phyloP scores from a whole-genome alignment of 2,113 vertebrate species.

The Catharus fuscescens region DNA sequence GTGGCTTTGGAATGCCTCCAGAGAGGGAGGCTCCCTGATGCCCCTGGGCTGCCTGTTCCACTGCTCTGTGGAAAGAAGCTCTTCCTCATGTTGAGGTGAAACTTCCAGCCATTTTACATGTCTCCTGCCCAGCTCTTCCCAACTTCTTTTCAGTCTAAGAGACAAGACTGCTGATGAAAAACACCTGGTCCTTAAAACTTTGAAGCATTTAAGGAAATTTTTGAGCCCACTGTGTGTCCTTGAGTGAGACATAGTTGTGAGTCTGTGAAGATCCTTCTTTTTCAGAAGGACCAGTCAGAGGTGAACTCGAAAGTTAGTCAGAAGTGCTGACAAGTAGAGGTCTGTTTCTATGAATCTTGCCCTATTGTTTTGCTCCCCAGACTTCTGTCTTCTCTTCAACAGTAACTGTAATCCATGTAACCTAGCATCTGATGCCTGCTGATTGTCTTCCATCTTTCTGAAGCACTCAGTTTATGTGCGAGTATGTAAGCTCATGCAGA shows the following conservation, averaged over 20 bases:
- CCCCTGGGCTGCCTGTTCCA: neutral
- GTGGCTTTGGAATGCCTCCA: neutral
- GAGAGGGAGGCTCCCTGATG: no score
- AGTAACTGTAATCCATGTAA: neutral
- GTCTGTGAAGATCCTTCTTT: neutral
- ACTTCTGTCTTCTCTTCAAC: neutral
- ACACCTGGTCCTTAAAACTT: neutral
- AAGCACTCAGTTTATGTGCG: neutral
- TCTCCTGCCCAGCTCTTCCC: neutral
- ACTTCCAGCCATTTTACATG: neutral
- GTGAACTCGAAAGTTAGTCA: neutral
- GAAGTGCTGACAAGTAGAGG: neutral
- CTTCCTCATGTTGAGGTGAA: neutral
- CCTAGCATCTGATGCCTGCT: neutral
- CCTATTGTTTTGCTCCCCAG: neutral
- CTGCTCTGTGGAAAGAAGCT: neutral
- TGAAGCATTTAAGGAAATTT: neutral
- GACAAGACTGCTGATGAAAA: neutral
- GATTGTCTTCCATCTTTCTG: neutral
- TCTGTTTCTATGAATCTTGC: neutral
- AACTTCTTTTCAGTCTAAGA: neutral
- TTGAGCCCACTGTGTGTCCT: neutral
- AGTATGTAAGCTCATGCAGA: fast-evolving
- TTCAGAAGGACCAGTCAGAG: neutral
- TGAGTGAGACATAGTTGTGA: neutral